phyloP scores from a whole-genome alignment of 1,140 invertebrate genomes.

The Trichonephila clavata region DNA sequence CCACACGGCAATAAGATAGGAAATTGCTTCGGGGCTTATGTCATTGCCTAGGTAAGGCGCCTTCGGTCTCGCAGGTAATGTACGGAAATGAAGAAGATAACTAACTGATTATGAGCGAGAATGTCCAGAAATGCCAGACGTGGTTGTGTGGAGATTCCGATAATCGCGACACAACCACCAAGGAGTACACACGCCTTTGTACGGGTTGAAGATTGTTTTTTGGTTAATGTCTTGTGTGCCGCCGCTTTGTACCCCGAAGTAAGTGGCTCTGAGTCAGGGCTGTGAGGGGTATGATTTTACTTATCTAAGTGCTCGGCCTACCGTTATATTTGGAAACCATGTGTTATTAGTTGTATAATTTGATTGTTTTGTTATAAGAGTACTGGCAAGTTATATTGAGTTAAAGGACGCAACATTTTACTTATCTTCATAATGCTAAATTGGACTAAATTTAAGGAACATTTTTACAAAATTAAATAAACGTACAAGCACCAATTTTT shows the following conservation, averaged over 20 bases:
- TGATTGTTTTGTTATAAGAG: too few relatives aligned
- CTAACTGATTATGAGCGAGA: constrained; percentile 56
- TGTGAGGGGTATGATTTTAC: neutral
- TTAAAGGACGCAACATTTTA: too few relatives aligned
- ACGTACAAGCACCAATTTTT: too few relatives aligned
- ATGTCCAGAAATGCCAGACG: constrained; percentile 57
- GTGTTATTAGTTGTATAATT: too few relatives aligned
- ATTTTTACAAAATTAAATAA: too few relatives aligned
- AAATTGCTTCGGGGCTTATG: constrained; percentile 29
- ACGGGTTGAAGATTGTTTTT: constrained; percentile 36
- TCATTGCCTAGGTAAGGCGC: constrained; percentile 61
- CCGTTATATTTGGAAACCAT: too few relatives aligned
- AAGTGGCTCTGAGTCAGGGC: neutral
- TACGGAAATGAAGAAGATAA: constrained; percentile 60
- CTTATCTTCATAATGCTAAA: too few relatives aligned
- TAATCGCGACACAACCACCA: constrained; percentile 34
- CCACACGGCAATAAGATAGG: neutral
- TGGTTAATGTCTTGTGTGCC: neutral
- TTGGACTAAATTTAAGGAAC: too few relatives aligned
- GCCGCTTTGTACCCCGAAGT: constrained; percentile 21
- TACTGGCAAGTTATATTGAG: too few relatives aligned
- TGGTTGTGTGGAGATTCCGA: constrained; percentile 16
- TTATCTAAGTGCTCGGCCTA: too few relatives aligned
- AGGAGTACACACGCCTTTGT: constrained; percentile 25
- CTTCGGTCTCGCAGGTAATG: constrained; percentile 33